These are phyloP conservation scores for Miltochrista miniata DNA, from an alignment of 2,888 invertebrate species.

Conservation along the genomic window DNA sequence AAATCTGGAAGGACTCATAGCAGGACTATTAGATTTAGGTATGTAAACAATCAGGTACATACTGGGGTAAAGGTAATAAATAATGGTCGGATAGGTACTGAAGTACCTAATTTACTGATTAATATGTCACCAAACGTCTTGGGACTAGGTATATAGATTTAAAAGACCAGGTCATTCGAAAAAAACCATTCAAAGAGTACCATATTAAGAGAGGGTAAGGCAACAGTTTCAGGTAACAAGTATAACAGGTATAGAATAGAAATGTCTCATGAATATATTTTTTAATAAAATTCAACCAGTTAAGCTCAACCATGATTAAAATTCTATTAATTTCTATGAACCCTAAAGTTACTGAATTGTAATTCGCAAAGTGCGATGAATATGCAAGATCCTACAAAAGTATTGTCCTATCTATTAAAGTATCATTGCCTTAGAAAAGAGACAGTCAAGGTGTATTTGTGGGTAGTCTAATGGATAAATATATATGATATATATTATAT, in stretches of 20 bases:
- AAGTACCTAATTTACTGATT: neutral
- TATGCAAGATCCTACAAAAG: slow-evolving; percentile 57
- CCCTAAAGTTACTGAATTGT: slow-evolving; percentile 42
- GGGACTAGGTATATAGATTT: neutral
- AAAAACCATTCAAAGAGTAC: no score
- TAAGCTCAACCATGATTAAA: slow-evolving; percentile 51
- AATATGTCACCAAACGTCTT: slow-evolving; percentile 3
- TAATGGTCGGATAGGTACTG: no score
- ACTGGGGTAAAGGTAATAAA: no score
- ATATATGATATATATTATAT: slow-evolving; percentile 36
- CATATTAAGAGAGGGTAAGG: slow-evolving; percentile 26
- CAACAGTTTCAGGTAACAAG: slow-evolving; percentile 28
- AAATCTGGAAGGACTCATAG: slow-evolving; percentile 18
- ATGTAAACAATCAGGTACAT: no score
- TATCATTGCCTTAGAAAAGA: slow-evolving; percentile 54
- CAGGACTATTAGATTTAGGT: slow-evolving; percentile 2
- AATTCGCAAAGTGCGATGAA: slow-evolving; percentile 39
- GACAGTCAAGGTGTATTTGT: slow-evolving; percentile 59
- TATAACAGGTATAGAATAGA: slow-evolving; percentile 32
- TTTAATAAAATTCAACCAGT: slow-evolving; percentile 30
- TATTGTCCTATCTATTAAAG: slow-evolving; percentile 61
- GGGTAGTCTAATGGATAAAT: slow-evolving; percentile 34
- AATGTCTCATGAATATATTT: slow-evolving; percentile 22
- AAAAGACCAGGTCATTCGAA: no score
- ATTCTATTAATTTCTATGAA: slow-evolving; percentile 32